Conservation (phyloP, 2,888 invertebrate genomes). For the Aporophyla nigra region DNA sequence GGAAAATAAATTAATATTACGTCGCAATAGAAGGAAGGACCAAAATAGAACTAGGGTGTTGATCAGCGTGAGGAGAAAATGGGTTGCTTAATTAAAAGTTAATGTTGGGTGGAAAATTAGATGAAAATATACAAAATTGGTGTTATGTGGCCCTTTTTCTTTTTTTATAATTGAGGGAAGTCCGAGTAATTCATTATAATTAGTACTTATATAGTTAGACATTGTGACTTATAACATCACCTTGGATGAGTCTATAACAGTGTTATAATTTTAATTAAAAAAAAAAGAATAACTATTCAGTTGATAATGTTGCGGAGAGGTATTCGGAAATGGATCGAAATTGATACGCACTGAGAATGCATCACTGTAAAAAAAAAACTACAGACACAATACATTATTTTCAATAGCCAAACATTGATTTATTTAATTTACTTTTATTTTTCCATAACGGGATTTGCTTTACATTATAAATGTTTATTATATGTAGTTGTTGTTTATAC, state of each 20-base stretch:
- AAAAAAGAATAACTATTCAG: too few relatives aligned
- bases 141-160: background rate
- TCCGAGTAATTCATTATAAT: too few relatives aligned
- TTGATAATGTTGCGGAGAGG: background rate
- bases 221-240: too few relatives aligned
- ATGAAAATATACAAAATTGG: background rate
- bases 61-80: slow-evolving; percentile 18
- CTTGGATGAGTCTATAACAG: too few relatives aligned
- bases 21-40: slow-evolving; percentile 41
- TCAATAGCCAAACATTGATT: background rate
- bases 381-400: background rate
- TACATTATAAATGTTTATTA: too few relatives aligned
- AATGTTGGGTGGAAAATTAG: background rate
- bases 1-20: slow-evolving; percentile 45
- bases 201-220: too few relatives aligned
- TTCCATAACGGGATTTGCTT: background rate
- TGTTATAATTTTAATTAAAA: too few relatives aligned
- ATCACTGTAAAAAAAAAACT: background rate
- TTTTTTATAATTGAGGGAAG: too few relatives aligned
- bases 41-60: slow-evolving; percentile 48
- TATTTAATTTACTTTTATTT: background rate
- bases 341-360: background rate
- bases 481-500: too few relatives aligned
- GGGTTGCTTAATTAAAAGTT: background rate
- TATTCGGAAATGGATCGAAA: background rate